phyloP scores from a whole-genome alignment of 2,797 vertebrate species.

The Phrynocephalus guinanensis region DNA sequence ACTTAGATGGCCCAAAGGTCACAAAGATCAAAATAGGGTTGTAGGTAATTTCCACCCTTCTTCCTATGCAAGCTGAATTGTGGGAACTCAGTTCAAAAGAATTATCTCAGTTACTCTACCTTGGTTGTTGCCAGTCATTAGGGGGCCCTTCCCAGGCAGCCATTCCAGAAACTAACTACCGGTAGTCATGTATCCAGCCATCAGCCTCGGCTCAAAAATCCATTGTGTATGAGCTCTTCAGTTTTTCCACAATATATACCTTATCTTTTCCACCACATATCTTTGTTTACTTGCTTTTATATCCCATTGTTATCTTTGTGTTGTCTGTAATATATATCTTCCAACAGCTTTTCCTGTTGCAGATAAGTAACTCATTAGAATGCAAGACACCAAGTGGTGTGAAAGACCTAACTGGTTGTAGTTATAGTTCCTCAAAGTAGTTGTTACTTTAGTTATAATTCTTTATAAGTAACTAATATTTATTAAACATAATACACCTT shows the following conservation, averaged over 20 bases:
- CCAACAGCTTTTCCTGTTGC: not conserved
- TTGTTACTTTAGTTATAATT: not conserved
- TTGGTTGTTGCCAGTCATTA: not conserved
- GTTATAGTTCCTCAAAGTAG: not conserved
- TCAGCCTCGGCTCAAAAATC: not conserved
- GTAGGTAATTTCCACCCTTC: conserved; percentile 35
- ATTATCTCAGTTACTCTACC: not conserved
- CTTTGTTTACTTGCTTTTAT: not conserved
- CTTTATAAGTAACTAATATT: not conserved
- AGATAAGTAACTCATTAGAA: not conserved
- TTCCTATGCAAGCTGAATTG: conserved; percentile 33
- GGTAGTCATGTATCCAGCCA: not conserved
- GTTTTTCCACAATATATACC: fast-evolving
- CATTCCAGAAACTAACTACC: not conserved
- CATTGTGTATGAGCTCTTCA: not conserved
- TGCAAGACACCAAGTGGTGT: not conserved
- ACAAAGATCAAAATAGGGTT: conserved; percentile 31
- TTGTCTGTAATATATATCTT: not conserved
- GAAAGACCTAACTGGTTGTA: not conserved
- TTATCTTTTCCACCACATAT: not conserved
- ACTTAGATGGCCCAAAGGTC: conserved; percentile 38
- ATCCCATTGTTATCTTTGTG: not conserved
- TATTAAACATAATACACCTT: not conserved
- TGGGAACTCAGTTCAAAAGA: conserved; percentile 40
- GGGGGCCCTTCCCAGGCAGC: not conserved